These are phyloP conservation scores for Notodonta dromedarius DNA, from an alignment of 2,888 invertebrate species.

Conservation along the genomic window DNA sequence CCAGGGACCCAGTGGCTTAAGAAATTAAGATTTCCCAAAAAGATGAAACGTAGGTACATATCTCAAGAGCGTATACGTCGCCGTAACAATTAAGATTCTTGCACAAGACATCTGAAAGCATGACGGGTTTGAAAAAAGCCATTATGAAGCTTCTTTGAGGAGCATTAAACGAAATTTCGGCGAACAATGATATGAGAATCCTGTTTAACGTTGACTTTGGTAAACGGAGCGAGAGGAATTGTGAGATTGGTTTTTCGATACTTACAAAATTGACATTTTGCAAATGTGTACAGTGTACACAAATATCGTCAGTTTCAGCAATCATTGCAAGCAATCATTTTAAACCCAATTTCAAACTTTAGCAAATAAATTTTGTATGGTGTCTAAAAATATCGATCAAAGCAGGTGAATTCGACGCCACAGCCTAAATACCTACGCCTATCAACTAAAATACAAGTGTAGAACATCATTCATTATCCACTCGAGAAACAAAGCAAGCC, in stretches of 20 bases:
- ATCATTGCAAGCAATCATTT: not conserved
- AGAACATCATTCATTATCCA: conserved; percentile 25
- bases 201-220: conserved; percentile 16
- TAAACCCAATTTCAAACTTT: not conserved
- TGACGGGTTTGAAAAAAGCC: conserved; percentile 21
- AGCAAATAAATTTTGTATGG: not conserved
- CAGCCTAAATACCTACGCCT: not conserved
- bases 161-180: conserved; percentile 22
- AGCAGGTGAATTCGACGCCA: not conserved
- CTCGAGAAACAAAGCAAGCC: conserved; percentile 38
- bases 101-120: conserved; percentile 28
- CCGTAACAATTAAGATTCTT: conserved; percentile 43
- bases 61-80: conserved; percentile 33
- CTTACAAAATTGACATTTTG: conserved; percentile 1
- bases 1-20: conserved; percentile 47
- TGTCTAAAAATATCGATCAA: too few relatives aligned
- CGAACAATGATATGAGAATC: conserved; percentile 12
- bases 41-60: conserved; percentile 37
- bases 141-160: conserved; percentile 15
- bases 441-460: not conserved
- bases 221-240: conserved; percentile 31
- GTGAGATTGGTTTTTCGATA: conserved; percentile 28
- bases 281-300: not conserved
- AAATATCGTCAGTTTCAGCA: too few relatives aligned
- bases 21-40: conserved; percentile 49